Base-by-base conservation (phyloP, 2,113 vertebrate genomes). In the Glaucomys volans region DNA sequence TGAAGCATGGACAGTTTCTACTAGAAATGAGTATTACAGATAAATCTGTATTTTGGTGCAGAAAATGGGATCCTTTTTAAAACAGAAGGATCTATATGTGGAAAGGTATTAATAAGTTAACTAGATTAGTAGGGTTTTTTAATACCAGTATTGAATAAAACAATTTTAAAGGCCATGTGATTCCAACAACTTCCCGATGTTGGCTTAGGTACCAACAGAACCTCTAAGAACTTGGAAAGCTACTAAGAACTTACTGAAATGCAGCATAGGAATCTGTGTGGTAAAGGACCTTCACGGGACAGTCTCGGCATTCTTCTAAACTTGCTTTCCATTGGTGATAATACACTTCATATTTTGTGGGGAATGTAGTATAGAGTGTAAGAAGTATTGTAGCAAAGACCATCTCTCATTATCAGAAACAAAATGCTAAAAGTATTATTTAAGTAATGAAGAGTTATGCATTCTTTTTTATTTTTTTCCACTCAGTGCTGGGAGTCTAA, bases 1-100 rank as follows among this genome's bases (percentile, higher is more conserved):
- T 95, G 83, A 94, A 97, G 97, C 35, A 64, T 20, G 40, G 59
- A 62, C 20, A 83, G 76, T 82, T 69, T 54, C 66, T 94, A 40
- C 59, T 52, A 40, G 44, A 94, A 83, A 88, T 94, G 18, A 52
- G 28, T 94, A 67, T 71, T 93, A 83, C 32, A 24, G 59, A 87
- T 62, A 74, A 14, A 20, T 74, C 44, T 91, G 4, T 94, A 67
- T 86, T 95, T 92, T 14, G 35, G 88, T 57, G 28, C 8, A 90
- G 62, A 94, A 28, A 88, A 64, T 40, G 10, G 12, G 3, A 79
- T 37, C 42, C 14, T 95, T 75, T 92, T 96, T 96, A 26, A 94
- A 95, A 71, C 47, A 90, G 72, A 94, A 94, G 37, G 86, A 26
- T 95, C 2, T 85, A 7, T 66, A 44, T 64, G 57, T 74, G 1